These are phyloP conservation scores for Vulpes vulpes DNA, from an alignment of 2,113 vertebrate genomes.

Conservation along the genomic window DNA sequence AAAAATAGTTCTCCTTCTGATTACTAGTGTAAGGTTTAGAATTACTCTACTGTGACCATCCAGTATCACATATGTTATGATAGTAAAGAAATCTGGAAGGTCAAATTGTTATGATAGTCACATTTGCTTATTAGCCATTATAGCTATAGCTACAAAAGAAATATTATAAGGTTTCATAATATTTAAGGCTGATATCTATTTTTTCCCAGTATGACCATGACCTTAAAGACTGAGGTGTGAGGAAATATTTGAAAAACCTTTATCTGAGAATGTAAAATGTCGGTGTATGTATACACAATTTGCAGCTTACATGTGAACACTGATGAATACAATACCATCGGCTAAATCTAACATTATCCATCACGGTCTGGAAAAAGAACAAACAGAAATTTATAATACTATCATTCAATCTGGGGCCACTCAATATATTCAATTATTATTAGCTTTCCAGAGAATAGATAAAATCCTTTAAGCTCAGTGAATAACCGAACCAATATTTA, in stretches of 20 bases:
- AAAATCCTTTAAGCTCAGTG: conserved; percentile 49
- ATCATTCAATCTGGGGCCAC: background rate
- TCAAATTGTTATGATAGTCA: background rate
- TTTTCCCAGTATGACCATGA: background rate
- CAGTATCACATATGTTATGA: background rate
- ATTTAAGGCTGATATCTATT: conserved; percentile 9
- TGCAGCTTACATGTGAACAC: background rate
- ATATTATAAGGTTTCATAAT: background rate
- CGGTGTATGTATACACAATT: background rate
- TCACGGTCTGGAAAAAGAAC: conserved; percentile 21
- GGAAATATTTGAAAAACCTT: conserved; percentile 39
- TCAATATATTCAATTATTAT: conserved; percentile 38
- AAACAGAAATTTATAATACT: conserved; percentile 52
- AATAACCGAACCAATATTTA: conserved; percentile 56
- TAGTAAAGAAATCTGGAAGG: conserved; percentile 6
- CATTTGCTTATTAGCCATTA: background rate
- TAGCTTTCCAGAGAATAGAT: conserved; percentile 29
- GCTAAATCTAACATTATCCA: conserved; percentile 33
- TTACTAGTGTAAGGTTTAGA: background rate
- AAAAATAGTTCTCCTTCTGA: conserved; percentile 30
- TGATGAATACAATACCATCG: background rate
- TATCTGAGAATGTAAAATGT: conserved; percentile 27
- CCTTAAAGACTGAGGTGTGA: conserved; percentile 12
- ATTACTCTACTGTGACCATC: conserved; percentile 1
- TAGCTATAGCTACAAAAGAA: conserved; percentile 8